Evolutionary conservation across 1,140 invertebrate species (phyloP), one percentile per base, ranked within the genome.

Genomic region (Dreissena rostriformis): DNA sequence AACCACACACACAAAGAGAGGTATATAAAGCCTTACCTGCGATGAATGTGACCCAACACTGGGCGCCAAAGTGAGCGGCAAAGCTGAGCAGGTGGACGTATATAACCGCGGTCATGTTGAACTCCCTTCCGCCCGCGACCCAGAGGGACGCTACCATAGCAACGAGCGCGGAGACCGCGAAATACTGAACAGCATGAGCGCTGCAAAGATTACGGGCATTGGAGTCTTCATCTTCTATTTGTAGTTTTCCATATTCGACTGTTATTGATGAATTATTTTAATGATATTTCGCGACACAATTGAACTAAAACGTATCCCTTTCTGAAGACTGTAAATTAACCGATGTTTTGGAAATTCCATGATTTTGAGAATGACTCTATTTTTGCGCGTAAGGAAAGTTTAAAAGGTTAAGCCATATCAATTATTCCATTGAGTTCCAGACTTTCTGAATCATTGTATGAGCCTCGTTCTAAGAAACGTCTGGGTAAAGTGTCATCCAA

Each of bases 21-120:
- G 6, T 53, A 14, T 24, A 29, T n/a, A 22, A 70, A 5, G 19
- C 15, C 51, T 26, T 72, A 84, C 82, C 82, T 77, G 82, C 82
- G 14, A 78, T 49, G 63, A 84, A 84, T 39, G 82, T 84, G n/a
- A 84, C 82, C 82, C 82, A 84, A 39, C 73, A 84, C 65, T 84
- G 82, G 19, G 74, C 66, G 22, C 82, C 82, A 22, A 84, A 77
- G 61, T 84, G 82, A 24, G 67, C 55, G 8, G 82, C 65, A 17
- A 84, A 76, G 24, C 26, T 52, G 8, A 78, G 65, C 8, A 84
- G 15, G 39, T 84, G 82, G 19, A 84, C 29, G 26, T 77, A 78
- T 55, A 53, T 29, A 12, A 84, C 49, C 8, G 39, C 26, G 19
- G 61, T 52, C 2, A 72, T 28, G 17, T 65, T 74, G 57, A 57